These are phyloP conservation scores for Notolabrus celidotus DNA, from an alignment of 2,797 vertebrate species.

Conservation along the genomic window DNA sequence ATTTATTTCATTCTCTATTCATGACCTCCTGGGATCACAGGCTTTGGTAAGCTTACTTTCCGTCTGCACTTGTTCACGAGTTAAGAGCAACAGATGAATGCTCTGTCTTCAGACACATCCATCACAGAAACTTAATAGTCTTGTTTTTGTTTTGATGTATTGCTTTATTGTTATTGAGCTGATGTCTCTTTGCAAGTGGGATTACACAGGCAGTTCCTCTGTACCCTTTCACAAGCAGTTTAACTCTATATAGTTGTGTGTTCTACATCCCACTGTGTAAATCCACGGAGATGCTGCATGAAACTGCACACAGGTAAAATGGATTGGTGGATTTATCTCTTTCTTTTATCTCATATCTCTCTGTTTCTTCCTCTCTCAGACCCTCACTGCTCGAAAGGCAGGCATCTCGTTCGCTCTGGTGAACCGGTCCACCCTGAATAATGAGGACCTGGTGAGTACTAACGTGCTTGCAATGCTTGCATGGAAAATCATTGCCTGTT, in stretches of 20 bases:
- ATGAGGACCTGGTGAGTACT: conserved; percentile 95
- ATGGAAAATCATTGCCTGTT: conserved; percentile 38
- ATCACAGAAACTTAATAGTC: neutral
- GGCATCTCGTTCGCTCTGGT: conserved; percentile 97
- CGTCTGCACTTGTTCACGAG: neutral
- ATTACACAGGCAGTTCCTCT: neutral
- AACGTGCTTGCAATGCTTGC: conserved; percentile 23
- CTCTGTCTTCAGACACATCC: neutral
- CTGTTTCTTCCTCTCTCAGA: conserved; percentile 79
- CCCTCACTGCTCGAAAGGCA: conserved; percentile 97
- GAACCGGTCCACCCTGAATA: conserved; percentile 94
- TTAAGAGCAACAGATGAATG: conserved; percentile 4
- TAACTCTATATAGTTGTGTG: conserved; percentile 4
- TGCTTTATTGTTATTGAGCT: neutral
- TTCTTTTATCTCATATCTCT: conserved; percentile 22
- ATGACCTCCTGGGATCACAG: conserved; percentile 84
- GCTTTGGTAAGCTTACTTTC: conserved; percentile 87
- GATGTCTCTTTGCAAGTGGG: neutral
- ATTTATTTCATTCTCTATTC: conserved; percentile 73
- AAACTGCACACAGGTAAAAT: conserved; percentile 32
- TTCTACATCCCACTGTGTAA: conserved; percentile 1
- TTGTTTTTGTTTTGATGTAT: neutral
- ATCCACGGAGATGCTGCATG: conserved; percentile 4
- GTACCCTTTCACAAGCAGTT: conserved; percentile 2
- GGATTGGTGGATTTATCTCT: conserved; percentile 21